Percentiles rank a stretch among this genome's conserved stretches.
Evolutionary conservation across 1,140 invertebrate genomes (phyloP).

Genomic region (Brachionus calyciflorus): DNA sequence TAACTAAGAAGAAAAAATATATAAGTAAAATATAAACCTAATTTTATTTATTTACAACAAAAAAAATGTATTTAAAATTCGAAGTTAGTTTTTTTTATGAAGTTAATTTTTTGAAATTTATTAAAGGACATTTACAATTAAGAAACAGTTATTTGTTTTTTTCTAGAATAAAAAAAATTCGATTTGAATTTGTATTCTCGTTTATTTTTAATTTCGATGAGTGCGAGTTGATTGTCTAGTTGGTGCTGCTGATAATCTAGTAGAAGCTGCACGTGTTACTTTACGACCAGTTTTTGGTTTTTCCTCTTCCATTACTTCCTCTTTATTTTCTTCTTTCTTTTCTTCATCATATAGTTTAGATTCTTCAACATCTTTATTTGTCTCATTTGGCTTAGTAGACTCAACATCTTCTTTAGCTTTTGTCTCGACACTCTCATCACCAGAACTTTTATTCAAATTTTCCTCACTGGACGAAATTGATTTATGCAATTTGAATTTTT

Average conservation of each 20-base stretch:
- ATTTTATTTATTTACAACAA: no score
- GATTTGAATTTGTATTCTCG: no score
- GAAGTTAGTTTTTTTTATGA: no score
- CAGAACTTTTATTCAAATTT: conserved; percentile 14
- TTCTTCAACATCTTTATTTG: neutral
- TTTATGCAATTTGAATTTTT: conserved; percentile 35
- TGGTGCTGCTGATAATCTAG: neutral
- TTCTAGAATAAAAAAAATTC: no score
- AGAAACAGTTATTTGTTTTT: no score
- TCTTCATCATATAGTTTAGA: neutral
- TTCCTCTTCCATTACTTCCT: neutral
- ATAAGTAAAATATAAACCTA: no score
- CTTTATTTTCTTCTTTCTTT: neutral
- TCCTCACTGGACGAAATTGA: conserved; percentile 6
- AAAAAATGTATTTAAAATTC: no score
- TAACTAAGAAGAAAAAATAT: no score
- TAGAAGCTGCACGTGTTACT: neutral
- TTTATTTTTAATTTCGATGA: neutral
- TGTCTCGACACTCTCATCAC: neutral
- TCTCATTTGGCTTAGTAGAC: neutral
- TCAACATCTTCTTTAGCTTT: neutral
- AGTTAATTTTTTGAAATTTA: no score
- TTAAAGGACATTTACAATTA: no score
- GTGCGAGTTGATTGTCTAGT: neutral
- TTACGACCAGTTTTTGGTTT: neutral